Conservation (phyloP, 2,888 invertebrate genomes). For the Pardosa pseudoannulata region DNA sequence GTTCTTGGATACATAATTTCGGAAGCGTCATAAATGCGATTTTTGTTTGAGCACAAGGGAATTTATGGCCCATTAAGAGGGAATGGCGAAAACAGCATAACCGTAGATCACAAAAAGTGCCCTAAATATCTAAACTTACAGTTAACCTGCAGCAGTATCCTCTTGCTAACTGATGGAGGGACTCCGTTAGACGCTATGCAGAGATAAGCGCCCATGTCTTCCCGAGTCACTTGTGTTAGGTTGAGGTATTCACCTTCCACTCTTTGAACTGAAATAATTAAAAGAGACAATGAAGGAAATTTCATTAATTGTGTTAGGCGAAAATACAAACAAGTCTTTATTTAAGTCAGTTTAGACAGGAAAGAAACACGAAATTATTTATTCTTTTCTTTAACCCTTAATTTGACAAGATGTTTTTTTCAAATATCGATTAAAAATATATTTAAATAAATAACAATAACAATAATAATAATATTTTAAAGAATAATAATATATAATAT, state of each 20-base stretch:
- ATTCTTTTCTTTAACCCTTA: too few relatives aligned
- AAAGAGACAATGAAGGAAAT: too few relatives aligned
- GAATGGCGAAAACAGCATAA: constrained; percentile 44
- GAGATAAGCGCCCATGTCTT: constrained; percentile 75
- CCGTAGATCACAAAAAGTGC: constrained; percentile 46
- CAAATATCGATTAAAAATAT: too few relatives aligned
- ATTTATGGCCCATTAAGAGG: constrained; percentile 62
- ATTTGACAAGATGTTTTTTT: too few relatives aligned
- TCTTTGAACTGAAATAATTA: constrained; percentile 60
- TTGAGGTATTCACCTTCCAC: constrained; percentile 75
- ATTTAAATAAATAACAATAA: too few relatives aligned
- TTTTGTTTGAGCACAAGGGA: constrained; percentile 48
- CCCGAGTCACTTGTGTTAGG: constrained; percentile 73
- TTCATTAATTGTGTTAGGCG: too few relatives aligned
- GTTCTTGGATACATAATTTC: constrained; percentile 47
- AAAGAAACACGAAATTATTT: too few relatives aligned
- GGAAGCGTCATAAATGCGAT: constrained; percentile 48
- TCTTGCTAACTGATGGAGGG: constrained; percentile 76
- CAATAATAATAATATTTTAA: too few relatives aligned
- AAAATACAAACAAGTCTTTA: too few relatives aligned
- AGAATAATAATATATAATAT: too few relatives aligned
- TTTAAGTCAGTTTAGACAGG: too few relatives aligned
- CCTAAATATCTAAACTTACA: constrained; percentile 75
- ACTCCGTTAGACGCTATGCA: constrained; percentile 77
- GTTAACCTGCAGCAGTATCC: constrained; percentile 77